Evolutionary conservation across 2,113 vertebrate species (phyloP).

Genomic region (Anguilla rostrata): DNA sequence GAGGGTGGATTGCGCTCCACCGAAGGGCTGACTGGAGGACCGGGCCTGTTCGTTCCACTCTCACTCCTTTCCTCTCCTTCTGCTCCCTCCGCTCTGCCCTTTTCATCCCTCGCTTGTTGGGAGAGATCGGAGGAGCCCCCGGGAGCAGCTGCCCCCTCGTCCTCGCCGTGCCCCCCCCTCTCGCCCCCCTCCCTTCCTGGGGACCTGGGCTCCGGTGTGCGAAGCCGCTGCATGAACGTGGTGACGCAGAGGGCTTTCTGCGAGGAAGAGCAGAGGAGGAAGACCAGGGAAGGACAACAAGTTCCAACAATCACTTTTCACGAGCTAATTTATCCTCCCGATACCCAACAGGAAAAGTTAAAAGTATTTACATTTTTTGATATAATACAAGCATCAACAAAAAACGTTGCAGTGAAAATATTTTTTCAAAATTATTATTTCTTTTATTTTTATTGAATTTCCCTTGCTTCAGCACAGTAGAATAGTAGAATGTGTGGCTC

Average conservation of each 20-base stretch:
- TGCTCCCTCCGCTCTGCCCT: constrained; percentile 38
- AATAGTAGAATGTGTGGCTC: too few relatives aligned
- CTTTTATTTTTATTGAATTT: too few relatives aligned
- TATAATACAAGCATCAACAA: too few relatives aligned
- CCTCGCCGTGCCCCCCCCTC: not conserved
- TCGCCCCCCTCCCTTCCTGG: not conserved
- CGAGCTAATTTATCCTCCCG: too few relatives aligned
- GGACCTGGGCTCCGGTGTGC: constrained; percentile 63
- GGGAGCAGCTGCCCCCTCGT: constrained; percentile 56
- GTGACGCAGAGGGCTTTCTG: constrained; percentile 85
- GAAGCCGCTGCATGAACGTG: constrained; percentile 82
- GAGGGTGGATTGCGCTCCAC: constrained; percentile 52
- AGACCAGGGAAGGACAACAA: constrained; percentile 24
- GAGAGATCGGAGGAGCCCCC: constrained; percentile 40
- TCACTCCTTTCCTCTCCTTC: constrained; percentile 36
- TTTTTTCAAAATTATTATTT: too few relatives aligned
- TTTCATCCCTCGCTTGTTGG: constrained; percentile 63
- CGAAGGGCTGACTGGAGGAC: constrained; percentile 34
- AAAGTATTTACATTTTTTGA: too few relatives aligned
- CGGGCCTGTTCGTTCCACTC: constrained; percentile 5
- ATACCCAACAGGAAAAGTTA: too few relatives aligned
- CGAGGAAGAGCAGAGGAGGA: constrained; percentile 12
- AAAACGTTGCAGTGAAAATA: too few relatives aligned
- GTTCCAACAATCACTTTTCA: too few relatives aligned
- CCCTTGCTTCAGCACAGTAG: too few relatives aligned